Evolutionary conservation across 2,113 vertebrate species (phyloP).

Genomic region (Pontoporia blainvillei): DNA sequence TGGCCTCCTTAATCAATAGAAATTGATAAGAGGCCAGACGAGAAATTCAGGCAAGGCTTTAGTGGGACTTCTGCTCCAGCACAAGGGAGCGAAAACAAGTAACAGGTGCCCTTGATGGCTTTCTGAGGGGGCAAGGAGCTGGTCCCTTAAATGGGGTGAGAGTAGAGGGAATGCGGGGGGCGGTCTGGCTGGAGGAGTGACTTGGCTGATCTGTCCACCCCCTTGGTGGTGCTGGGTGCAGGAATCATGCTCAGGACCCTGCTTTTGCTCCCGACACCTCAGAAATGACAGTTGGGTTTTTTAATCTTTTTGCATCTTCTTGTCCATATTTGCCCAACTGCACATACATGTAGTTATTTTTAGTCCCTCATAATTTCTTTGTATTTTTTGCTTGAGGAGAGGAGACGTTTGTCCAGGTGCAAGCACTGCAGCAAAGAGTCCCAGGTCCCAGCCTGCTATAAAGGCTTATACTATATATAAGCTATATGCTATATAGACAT

Average conservation of each 20-base stretch:
- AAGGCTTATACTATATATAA: too few species aligned
- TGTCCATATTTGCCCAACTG: neutral
- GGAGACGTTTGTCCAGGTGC: neutral
- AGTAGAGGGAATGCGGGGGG: too few species aligned
- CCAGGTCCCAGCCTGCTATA: neutral
- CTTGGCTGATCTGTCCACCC: neutral
- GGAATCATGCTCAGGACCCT: neutral
- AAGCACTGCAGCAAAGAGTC: neutral
- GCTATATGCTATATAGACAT: too few species aligned
- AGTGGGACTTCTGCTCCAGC: neutral
- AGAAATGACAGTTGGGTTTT: neutral
- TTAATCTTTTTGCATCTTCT: neutral
- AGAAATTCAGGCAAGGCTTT: neutral
- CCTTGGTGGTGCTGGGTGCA: neutral
- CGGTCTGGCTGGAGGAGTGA: too few species aligned
- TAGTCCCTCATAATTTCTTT: neutral
- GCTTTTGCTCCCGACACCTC: neutral
- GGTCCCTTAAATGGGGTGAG: neutral
- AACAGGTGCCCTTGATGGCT: neutral
- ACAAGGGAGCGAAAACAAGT: neutral
- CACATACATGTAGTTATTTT: rapidly evolving
- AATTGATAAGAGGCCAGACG: neutral
- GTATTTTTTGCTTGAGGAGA: neutral
- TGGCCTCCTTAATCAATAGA: neutral
- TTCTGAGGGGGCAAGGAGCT: neutral